Conservation (phyloP, 2,888 invertebrate genomes). For the Tenthredo mesomela region DNA sequence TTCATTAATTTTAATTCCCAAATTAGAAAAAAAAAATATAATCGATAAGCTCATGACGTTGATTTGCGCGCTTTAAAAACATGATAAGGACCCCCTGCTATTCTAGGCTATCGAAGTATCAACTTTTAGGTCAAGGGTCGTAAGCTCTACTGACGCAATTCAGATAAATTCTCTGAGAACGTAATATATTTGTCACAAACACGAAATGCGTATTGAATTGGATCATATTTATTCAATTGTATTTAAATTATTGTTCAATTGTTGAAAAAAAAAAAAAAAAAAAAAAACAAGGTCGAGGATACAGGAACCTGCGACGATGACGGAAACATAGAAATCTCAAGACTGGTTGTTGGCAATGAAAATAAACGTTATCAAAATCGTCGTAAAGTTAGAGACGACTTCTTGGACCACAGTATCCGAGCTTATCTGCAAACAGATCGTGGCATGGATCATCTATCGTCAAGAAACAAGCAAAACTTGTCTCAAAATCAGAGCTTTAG, state of each 20-base stretch:
- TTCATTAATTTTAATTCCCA: no score
- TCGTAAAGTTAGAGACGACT: conserved; percentile 53
- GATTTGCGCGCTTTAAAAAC: background rate
- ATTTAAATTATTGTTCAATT: background rate
- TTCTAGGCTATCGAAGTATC: background rate
- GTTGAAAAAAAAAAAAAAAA: background rate
- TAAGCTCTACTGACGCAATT: background rate
- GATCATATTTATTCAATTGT: no score
- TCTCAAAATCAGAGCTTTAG: background rate
- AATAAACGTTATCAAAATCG: conserved; percentile 50
- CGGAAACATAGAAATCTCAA: conserved; percentile 59
- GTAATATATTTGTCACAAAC: conserved; percentile 36
- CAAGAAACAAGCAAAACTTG: background rate
- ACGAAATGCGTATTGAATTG: background rate
- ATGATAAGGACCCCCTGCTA: conserved; percentile 43
- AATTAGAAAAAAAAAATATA: background rate
- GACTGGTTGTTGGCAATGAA: conserved; percentile 46
- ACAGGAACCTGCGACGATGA: conserved; percentile 57
- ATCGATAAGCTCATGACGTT: background rate
- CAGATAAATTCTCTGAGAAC: background rate
- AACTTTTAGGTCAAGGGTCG: conserved; percentile 15
- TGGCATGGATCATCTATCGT: background rate
- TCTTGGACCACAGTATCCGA: conserved; percentile 58
- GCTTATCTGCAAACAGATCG: conserved; percentile 56
- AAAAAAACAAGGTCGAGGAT: conserved; percentile 58